Base-by-base conservation (phyloP, 2,888 invertebrate genomes). In the Eupelmus urozonus region DNA sequence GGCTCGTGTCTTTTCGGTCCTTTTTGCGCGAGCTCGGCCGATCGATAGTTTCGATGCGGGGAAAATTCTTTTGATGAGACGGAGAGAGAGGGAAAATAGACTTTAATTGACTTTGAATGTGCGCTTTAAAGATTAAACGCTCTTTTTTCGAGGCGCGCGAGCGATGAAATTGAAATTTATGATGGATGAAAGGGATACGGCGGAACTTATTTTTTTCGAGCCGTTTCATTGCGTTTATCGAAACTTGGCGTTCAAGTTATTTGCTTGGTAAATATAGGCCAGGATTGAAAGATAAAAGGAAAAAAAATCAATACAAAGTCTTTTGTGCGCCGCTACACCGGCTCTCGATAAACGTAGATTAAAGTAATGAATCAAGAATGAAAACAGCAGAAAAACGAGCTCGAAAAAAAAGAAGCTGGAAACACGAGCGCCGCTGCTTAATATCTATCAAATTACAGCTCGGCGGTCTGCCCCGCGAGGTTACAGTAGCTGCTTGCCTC, bases 381-480 rank as follows among this genome's bases (percentile, higher is more conserved):
- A 13, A 45, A 16, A 45, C 2, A 16, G 16, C 13, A 45, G 16
- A 7, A 45, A 45, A 45, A 45, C 16, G 16, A 45, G 16, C 13
- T 45, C 16, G 45, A 45, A 45, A 34, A 45, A 34, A 23, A 25
- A 29, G 2, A 16, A 45, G 9, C 59, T 7, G 29, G 59, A 59
- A 59, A 59, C n/a, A 16, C 7, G 59, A 59, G 27, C 27, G 29
- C 7, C 59, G 1, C 29, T 59, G 29, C 11, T 59, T 59, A 59
- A 59, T 59, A 59, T 59, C 59, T 59, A 59, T 59, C 59, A 34
- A 59, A 59, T 59, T 59, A 59, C 59, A 59, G 13, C 45, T 45
- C 13, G 45, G 45, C 16, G 45, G 45, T 45, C 45, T 45, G 34
- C 16, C 1, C 3, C 13, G 42, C 71, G 55, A 53, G 45, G 59